Base-by-base conservation (phyloP, 2,888 invertebrate species). In the Pyrrhia umbra region DNA sequence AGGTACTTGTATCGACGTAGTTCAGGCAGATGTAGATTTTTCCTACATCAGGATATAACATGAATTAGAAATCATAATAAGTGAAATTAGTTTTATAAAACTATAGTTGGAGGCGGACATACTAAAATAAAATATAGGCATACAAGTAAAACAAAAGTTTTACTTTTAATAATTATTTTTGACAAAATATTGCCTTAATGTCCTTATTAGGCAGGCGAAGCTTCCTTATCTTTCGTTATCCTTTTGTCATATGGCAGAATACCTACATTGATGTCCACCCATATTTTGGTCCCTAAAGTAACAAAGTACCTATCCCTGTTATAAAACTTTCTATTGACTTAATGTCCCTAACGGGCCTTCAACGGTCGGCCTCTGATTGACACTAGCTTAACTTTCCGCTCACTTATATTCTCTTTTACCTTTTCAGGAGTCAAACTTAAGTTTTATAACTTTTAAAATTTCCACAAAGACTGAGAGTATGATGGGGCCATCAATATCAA, bases 331-430 rank as follows among this genome's bases (percentile, higher is more conserved):
- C n/a, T 68, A 74, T 74, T 71, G 68, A 74, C 56, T 68, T 56
- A 74, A 51, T 47, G 61, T 56, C 70, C 68, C 70, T 34, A 67
- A 45, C 39, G 75, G 55, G 45, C 68, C 47, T 52, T 61, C 30
- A 40, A 15, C 56, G 70, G 51, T 23, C 60, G 60, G 20, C 40
- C n/a, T 50, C 47, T 68, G 75, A 71, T 75, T 68, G 77, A 74
- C 77, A 73, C 56, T 55, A 68, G 74, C 52, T 77, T 67, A 73
- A 77, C 74, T 74, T 74, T 67, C 39, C 39, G 47, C 43, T 59
- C 68, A 62, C 73, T 73, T 61, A 65, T 46, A 57, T 66, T 62
- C 61, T 45, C 42, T 67, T 76, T 59, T 73, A 54, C 58, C 62
- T 58, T 58, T 49, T 52, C 54, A 46, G 39, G 15, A 46, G 52